Conservation (phyloP, 2,113 vertebrate species). For the Phaethon lepturus region DNA sequence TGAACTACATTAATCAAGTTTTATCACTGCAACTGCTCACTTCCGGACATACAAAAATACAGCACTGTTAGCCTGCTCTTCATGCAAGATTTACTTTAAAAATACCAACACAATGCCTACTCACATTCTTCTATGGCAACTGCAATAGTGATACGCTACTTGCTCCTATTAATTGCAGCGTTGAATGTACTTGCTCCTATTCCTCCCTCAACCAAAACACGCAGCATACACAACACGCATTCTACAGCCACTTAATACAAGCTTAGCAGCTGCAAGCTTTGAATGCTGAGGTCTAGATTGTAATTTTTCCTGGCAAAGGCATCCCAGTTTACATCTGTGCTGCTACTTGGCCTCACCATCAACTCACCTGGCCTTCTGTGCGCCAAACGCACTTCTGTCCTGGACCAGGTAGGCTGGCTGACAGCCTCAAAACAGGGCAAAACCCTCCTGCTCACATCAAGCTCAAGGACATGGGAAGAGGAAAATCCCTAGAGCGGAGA, state of each 20-base stretch:
- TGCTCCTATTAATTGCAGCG: not conserved
- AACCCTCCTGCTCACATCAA: not conserved
- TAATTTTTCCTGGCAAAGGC: not conserved
- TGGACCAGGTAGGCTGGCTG: not conserved
- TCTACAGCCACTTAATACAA: conserved; percentile 50
- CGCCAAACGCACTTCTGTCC: not conserved
- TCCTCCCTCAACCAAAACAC: not conserved
- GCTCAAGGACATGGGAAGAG: not conserved
- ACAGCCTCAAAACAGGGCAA: not conserved
- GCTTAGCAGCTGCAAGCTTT: conserved; percentile 61
- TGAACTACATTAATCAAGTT: not conserved
- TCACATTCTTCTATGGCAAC: conserved; percentile 50
- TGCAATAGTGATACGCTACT: not conserved
- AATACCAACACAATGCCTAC: conserved; percentile 65
- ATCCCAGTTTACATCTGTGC: not conserved
- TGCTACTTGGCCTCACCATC: not conserved
- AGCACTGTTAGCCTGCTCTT: not conserved
- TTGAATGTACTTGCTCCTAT: not conserved
- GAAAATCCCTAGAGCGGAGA: not conserved
- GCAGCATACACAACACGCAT: not conserved
- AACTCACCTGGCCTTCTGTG: not conserved
- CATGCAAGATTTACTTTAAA: conserved; percentile 66
- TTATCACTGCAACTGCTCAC: not conserved
- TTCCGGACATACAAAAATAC: not conserved
- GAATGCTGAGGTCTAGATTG: not conserved